Evolutionary conservation across 2,888 invertebrate genomes (phyloP).

Genomic region (Andrena bucephala): DNA sequence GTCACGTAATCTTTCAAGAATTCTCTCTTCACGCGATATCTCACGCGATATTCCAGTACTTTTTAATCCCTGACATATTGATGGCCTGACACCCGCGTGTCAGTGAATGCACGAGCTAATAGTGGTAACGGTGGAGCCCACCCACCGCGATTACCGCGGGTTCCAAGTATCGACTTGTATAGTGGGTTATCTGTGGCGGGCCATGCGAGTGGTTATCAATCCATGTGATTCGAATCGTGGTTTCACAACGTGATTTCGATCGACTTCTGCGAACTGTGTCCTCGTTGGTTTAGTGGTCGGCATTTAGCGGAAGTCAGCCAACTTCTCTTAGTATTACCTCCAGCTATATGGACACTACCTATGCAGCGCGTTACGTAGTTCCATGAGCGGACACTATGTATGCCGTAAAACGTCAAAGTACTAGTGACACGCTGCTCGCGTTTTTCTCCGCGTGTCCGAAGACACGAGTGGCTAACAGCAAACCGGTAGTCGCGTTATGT

Average conservation of each 20-base stretch:
- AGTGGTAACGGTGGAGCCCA: constrained; percentile 66
- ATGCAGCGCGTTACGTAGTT: constrained; percentile 54
- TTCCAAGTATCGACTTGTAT: constrained; percentile 47
- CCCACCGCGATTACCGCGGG: constrained; percentile 69
- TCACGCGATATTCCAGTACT: constrained; percentile 8
- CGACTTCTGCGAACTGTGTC: too few species aligned
- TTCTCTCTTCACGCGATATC: constrained; percentile 21
- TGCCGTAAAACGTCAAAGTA: constrained; percentile 40
- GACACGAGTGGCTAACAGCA: constrained; percentile 32
- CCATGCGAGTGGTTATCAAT: constrained; percentile 5
- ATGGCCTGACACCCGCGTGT: constrained; percentile 68
- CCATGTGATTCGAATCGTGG: constrained; percentile 1
- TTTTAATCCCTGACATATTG: too few species aligned
- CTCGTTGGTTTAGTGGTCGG: too few species aligned
- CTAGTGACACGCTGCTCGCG: constrained; percentile 65
- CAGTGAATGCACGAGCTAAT: constrained; percentile 45
- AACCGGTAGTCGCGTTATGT: constrained; percentile 41
- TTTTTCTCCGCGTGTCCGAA: constrained; percentile 43
- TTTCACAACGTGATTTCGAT: too few species aligned
- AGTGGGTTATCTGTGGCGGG: constrained; percentile 50
- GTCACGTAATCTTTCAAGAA: background rate
- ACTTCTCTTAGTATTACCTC: too few species aligned
- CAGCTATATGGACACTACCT: too few species aligned
- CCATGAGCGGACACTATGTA: constrained; percentile 56
- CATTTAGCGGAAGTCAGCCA: too few species aligned